These are phyloP conservation scores for Pao palembangensis DNA, from an alignment of 2,113 vertebrate genomes.

Conservation along the genomic window DNA sequence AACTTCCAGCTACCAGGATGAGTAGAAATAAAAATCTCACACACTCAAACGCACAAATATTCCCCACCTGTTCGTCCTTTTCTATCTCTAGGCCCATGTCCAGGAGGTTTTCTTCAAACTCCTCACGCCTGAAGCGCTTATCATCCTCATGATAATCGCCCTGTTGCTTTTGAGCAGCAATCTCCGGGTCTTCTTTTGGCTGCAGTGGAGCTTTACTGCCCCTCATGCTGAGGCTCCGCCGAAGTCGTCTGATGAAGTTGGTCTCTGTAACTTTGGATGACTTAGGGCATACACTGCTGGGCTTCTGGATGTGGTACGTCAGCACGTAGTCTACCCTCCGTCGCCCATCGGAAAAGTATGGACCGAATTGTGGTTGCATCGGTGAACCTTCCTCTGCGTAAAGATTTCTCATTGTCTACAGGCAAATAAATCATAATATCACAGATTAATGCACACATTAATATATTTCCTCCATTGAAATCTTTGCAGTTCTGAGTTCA, in stretches of 20 bases:
- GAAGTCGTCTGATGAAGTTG: constrained; percentile 49
- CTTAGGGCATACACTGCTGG: constrained; percentile 43
- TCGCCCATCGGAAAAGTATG: constrained; percentile 85
- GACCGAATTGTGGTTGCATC: constrained; percentile 68
- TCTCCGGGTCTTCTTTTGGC: constrained; percentile 72
- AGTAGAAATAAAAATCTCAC: too few species aligned
- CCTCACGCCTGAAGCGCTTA: constrained; percentile 81
- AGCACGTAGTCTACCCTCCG: constrained; percentile 91
- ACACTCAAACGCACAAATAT: too few species aligned
- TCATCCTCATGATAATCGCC: constrained; percentile 84
- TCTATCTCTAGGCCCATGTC: constrained; percentile 92
- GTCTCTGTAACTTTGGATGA: constrained; percentile 60
- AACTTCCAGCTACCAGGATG: too few species aligned
- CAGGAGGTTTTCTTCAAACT: constrained; percentile 88
- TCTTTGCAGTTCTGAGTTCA: too few species aligned
- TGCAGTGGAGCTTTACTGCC: constrained; percentile 61
- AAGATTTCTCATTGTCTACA: constrained; percentile 79
- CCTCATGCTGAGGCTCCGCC: constrained; percentile 62
- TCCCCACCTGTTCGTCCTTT: constrained; percentile 84
- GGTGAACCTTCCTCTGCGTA: constrained; percentile 72
- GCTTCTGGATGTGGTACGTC: constrained; percentile 86
- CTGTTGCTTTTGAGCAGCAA: constrained; percentile 65
- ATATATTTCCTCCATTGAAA: too few species aligned
- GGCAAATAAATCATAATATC: not conserved
- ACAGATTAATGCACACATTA: not conserved